phyloP scores from a whole-genome alignment of 2,888 invertebrate genomes.

The Stenurella melanura region DNA sequence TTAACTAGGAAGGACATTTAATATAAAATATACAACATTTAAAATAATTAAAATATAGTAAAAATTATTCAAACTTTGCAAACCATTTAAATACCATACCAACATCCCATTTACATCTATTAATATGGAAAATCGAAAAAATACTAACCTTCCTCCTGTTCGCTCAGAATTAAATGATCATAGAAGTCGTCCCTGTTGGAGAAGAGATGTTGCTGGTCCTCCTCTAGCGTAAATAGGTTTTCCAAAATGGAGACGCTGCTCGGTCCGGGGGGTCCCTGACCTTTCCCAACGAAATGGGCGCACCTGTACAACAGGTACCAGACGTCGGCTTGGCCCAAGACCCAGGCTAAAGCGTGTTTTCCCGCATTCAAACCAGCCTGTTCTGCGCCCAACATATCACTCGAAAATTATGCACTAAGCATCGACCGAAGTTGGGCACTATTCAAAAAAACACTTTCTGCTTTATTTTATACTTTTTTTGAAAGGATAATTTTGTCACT shows the following conservation, averaged over 20 bases:
- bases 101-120: too few relatives aligned
- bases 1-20: too few relatives aligned
- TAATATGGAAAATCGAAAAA: too few relatives aligned
- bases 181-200: conserved; percentile 49
- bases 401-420: conserved; percentile 5
- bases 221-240: conserved; percentile 78
- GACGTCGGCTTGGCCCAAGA: conserved; percentile 78
- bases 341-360: conserved; percentile 75
- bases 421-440: not conserved
- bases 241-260: conserved; percentile 79
- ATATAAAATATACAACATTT: too few relatives aligned
- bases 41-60: too few relatives aligned
- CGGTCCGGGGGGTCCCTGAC: conserved; percentile 56
- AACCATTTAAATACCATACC: too few relatives aligned
- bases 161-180: conserved; percentile 23
- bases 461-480: not conserved
- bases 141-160: conserved; percentile 39
- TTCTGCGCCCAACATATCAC: conserved; percentile 68
- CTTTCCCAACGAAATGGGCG: conserved; percentile 75
- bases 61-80: too few relatives aligned
- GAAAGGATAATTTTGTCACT: not conserved
- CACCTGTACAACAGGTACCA: conserved; percentile 80
- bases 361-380: conserved; percentile 66
- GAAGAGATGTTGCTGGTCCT: conserved; percentile 55
- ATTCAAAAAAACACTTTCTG: too few relatives aligned